These are phyloP conservation scores for Chrysemys picta DNA, from an alignment of 2,113 vertebrate species.

Conservation along the genomic window DNA sequence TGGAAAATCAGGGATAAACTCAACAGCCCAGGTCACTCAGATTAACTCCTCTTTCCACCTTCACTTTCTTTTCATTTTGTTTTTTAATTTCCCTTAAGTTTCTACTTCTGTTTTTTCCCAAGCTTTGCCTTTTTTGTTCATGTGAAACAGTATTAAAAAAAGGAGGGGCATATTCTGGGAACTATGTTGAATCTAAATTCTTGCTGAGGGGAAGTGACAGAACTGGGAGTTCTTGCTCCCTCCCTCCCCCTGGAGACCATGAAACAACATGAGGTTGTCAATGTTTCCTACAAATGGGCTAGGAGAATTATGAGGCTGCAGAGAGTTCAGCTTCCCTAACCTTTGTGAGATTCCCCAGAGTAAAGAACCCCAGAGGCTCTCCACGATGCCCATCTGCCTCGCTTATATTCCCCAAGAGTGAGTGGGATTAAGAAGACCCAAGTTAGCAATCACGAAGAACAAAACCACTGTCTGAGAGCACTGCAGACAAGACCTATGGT, in stretches of 20 bases:
- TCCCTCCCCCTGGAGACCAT: neutral
- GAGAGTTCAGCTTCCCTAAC: neutral
- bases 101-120: neutral
- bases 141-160: neutral
- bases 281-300: neutral
- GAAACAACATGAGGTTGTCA: neutral
- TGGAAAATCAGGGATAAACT: neutral
- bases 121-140: neutral
- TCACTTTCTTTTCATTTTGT: neutral
- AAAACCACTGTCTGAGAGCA: neutral
- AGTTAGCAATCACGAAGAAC: neutral
- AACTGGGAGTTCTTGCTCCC: neutral
- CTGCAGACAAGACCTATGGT: neutral
- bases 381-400: neutral
- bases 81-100: neutral
- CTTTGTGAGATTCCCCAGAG: neutral
- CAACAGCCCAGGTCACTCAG: neutral
- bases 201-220: neutral
- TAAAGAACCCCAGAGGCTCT: neutral
- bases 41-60: neutral
- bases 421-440: neutral
- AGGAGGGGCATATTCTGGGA: neutral
- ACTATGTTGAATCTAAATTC: neutral
- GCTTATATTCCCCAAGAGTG: neutral
- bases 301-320: neutral